Base-by-base conservation (phyloP, 2,113 vertebrate genomes). In the Ondatra zibethicus region DNA sequence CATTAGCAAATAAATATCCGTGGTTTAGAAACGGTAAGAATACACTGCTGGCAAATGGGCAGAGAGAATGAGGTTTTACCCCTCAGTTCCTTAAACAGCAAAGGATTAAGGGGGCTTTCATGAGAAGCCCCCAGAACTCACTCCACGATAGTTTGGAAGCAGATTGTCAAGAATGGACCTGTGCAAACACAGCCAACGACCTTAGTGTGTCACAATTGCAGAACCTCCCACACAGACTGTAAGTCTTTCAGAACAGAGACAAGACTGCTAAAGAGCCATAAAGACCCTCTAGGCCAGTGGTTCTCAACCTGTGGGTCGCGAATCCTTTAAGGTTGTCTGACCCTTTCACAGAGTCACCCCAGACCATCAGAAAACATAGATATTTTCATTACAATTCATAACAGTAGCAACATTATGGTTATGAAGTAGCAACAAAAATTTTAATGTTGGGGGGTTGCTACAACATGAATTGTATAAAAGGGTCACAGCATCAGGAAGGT, bases 291-390 rank as follows among this genome's bases (percentile, higher is more conserved):
- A 45, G 5, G 19, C 33, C 36, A 72, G 68, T n/a, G 36, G 36
- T n/a, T 72, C 7, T 21, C 36, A 8, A 72, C 16, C 68, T 72
- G 68, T 72, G 68, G 68, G 68, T n/a, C 7, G 4, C 2, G 1
- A 4, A 36, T 36, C 68, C 33, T 72, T n/a, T n/a, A n/a, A 36
- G 68, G 36, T 21, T 72, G 68, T n/a, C 7, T 0, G 0, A n/a
- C 33, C 33, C 16, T 70, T 70, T 70, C 33, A 70, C 33, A 70
- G 68, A 19, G 36, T n/a, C 36, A 17, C 36, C 36, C 68, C n/a
- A 8, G 68, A 72, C 14, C 66, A n/a, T n/a, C 68, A 72, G 36
- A 72, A n/a, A n/a, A 17, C 33, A 70, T 9, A 72, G 36, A 72
- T 21, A 36, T n/a, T 19, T 72, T n/a, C 16, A 19, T 72, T n/a